phyloP scores from a whole-genome alignment of 2,113 vertebrate genomes.

The Malurus melanocephalus region DNA sequence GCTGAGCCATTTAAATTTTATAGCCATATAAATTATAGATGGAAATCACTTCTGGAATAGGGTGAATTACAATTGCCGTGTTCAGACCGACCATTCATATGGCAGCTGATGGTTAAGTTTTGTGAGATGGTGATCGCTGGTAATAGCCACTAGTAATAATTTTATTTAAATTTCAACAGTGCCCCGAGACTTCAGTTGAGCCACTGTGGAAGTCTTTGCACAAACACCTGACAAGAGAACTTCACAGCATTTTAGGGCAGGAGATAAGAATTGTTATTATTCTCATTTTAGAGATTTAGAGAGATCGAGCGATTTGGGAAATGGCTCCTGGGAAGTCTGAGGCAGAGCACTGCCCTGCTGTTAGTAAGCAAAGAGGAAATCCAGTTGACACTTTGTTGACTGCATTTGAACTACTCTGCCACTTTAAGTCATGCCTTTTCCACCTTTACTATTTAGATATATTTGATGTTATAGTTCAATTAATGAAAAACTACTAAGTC shows the following conservation, averaged over 20 bases:
- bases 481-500: not conserved
- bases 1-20: conserved; percentile 18
- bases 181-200: not conserved
- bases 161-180: conserved; percentile 17
- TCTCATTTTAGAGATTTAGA: conserved; percentile 16
- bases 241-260: not conserved
- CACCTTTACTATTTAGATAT: not conserved
- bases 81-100: not conserved
- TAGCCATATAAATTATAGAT: conserved; percentile 22
- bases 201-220: not conserved
- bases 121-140: not conserved
- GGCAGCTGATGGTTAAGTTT: conserved; percentile 15
- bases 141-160: not conserved
- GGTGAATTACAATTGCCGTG: not conserved
- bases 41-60: conserved; percentile 8
- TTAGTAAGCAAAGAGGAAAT: conserved; percentile 4
- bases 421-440: not conserved
- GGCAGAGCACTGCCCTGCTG: not conserved
- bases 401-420: not conserved
- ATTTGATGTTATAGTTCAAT: not conserved
- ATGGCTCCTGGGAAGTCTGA: not conserved
- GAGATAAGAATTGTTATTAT: conserved; percentile 14
- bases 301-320: not conserved
- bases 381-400: not conserved
- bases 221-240: not conserved